Evolutionary conservation across 2,797 vertebrate genomes (phyloP).

Genomic region (Crypturellus tataupa): DNA sequence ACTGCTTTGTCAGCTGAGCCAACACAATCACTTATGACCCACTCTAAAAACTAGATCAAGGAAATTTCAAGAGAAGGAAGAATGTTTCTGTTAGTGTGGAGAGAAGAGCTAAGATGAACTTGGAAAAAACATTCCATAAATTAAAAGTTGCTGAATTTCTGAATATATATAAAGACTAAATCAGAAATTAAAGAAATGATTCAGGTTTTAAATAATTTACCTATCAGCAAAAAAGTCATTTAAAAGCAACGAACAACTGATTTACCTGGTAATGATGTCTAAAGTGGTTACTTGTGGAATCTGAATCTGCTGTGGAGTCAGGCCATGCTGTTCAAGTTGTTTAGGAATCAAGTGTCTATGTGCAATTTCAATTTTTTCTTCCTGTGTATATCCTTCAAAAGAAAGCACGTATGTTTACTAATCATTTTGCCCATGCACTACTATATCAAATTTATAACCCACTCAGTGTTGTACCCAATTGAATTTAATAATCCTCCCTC

Average conservation of each 20-base stretch:
- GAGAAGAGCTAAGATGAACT: not conserved
- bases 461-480: not conserved
- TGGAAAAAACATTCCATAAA: not conserved
- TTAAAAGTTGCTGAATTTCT: not conserved
- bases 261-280: slow-evolving; percentile 92
- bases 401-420: not conserved
- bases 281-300: slow-evolving; percentile 92
- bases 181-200: not conserved
- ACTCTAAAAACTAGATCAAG: not conserved
- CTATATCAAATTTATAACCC: not conserved
- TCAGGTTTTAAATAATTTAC: not conserved
- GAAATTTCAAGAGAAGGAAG: not conserved
- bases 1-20: not conserved
- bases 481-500: not conserved
- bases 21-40: not conserved
- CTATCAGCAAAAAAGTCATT: not conserved
- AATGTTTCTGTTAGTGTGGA: not conserved
- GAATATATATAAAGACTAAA: not conserved
- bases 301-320: slow-evolving; percentile 93
- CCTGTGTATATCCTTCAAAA: slow-evolving; percentile 93
- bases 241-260: not conserved
- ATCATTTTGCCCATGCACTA: not conserved
- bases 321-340: slow-evolving; percentile 94
- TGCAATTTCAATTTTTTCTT: slow-evolving; percentile 98
- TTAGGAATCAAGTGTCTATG: slow-evolving; percentile 96